Evolutionary conservation across 2,888 invertebrate species (phyloP).

Genomic region (Yponomeuta cagnagella): DNA sequence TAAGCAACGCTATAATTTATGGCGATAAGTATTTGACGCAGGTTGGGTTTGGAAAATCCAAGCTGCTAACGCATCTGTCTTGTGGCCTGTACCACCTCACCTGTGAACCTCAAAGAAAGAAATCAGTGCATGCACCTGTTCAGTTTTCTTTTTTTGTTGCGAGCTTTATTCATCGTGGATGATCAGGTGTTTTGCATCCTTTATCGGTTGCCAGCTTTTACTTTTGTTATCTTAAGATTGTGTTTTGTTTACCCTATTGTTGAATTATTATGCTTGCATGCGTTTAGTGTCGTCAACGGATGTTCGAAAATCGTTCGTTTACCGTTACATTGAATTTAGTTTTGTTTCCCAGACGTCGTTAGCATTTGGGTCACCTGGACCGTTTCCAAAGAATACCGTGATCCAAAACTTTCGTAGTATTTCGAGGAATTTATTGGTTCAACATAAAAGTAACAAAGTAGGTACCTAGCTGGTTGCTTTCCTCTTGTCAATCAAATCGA

Average conservation of each 20-base stretch:
- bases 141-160: slow-evolving; percentile 4
- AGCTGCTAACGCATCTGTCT: slow-evolving; percentile 9
- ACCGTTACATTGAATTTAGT: slow-evolving; percentile 35
- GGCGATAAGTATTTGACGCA: not conserved
- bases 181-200: slow-evolving; percentile 8
- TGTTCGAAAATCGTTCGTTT: slow-evolving; percentile 41
- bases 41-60: not conserved
- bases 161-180: not conserved
- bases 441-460: not conserved
- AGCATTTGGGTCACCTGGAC: slow-evolving; percentile 67
- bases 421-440: slow-evolving; percentile 12
- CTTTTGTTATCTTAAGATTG: not conserved
- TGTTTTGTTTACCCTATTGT: slow-evolving; percentile 8
- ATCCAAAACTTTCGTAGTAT: slow-evolving; percentile 23
- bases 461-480: not conserved
- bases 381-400: slow-evolving; percentile 53
- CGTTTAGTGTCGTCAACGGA: slow-evolving; percentile 18
- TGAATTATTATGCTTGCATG: slow-evolving; percentile 8
- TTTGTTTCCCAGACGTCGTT: slow-evolving; percentile 35
- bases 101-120: slow-evolving; percentile 25
- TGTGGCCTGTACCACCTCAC: not conserved
- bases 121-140: slow-evolving; percentile 64
- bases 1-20: not conserved
- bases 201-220: not conserved
- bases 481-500: not conserved